A percentile compares a stretch with the other conserved stretches of the same genome.
phyloP scores from a whole-genome alignment of 1,140 invertebrate species.

The Calycopis cecrops region DNA sequence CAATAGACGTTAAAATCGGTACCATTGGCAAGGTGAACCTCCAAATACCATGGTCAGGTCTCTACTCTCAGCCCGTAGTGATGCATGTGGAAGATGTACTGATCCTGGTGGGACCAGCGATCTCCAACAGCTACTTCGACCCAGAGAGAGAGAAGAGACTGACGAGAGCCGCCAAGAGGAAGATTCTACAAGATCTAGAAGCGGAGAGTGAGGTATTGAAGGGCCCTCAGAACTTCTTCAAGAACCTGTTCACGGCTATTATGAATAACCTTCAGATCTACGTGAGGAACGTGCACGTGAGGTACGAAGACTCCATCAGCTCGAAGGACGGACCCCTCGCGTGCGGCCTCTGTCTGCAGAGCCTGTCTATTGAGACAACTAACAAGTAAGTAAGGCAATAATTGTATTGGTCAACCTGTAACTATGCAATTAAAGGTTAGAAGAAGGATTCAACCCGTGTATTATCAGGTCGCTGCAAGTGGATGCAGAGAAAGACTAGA shows the following conservation, averaged over 20 bases:
- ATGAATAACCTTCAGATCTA: conserved; percentile 89
- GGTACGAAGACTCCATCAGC: conserved; percentile 86
- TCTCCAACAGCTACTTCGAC: conserved; percentile 81
- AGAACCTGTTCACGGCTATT: conserved; percentile 83
- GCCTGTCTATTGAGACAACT: conserved; percentile 86
- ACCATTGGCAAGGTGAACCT: conserved; percentile 84
- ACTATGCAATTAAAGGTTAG: too few relatives aligned
- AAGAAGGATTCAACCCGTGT: too few relatives aligned
- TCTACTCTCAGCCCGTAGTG: conserved; percentile 82
- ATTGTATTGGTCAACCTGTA: too few relatives aligned
- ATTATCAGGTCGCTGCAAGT: too few relatives aligned
- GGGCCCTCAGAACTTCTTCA: conserved; percentile 78
- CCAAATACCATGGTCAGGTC: conserved; percentile 86
- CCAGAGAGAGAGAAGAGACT: conserved; percentile 84
- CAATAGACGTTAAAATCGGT: conserved; percentile 88
- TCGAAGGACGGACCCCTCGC: conserved; percentile 81
- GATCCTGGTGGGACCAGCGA: conserved; percentile 83
- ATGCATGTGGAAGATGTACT: conserved; percentile 86
- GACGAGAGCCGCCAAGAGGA: conserved; percentile 83
- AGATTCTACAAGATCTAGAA: conserved; percentile 73
- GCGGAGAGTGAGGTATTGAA: conserved; percentile 71
- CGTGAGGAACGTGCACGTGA: conserved; percentile 86
- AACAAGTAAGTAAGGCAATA: conserved; percentile 75
- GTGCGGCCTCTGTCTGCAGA: conserved; percentile 87
- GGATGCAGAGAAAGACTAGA: too few relatives aligned